These are phyloP conservation scores for Amblyraja radiata DNA, from an alignment of 2,797 vertebrate species.

Conservation along the genomic window DNA sequence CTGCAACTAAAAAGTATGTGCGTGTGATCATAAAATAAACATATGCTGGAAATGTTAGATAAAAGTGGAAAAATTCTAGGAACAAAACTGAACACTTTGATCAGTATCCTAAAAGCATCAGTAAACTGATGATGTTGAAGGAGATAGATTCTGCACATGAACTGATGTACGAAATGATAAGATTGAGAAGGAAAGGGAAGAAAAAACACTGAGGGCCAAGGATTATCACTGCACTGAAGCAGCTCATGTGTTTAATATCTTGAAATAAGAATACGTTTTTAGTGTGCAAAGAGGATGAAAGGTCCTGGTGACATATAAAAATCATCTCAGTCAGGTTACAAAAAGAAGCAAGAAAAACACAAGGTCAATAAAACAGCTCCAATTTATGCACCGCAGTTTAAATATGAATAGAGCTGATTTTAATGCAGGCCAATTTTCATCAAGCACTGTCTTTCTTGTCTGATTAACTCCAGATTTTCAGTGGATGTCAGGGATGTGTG, in stretches of 20 bases:
- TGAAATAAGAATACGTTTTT: not conserved
- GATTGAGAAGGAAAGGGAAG: not conserved
- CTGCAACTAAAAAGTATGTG: not conserved
- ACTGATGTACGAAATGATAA: not conserved
- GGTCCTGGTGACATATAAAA: not conserved
- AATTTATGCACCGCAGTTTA: not conserved
- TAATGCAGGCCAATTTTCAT: conserved; percentile 1
- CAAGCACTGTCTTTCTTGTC: not conserved
- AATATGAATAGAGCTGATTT: conserved; percentile 5
- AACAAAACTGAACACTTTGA: not conserved
- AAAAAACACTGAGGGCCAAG: not conserved
- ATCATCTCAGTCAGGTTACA: not conserved
- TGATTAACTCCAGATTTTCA: not conserved
- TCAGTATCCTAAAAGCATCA: not conserved
- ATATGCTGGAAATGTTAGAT: not conserved
- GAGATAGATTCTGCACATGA: not conserved
- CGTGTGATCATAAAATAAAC: not conserved
- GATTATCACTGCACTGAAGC: not conserved
- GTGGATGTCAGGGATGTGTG: not conserved
- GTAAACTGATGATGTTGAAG: not conserved
- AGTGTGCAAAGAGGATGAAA: not conserved
- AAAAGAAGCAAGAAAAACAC: not conserved
- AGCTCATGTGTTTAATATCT: not conserved
- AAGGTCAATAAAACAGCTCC: not conserved
- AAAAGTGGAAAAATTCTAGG: not conserved